Evolutionary conservation across 2,113 vertebrate genomes (phyloP).

Genomic region (Globicephala melas): DNA sequence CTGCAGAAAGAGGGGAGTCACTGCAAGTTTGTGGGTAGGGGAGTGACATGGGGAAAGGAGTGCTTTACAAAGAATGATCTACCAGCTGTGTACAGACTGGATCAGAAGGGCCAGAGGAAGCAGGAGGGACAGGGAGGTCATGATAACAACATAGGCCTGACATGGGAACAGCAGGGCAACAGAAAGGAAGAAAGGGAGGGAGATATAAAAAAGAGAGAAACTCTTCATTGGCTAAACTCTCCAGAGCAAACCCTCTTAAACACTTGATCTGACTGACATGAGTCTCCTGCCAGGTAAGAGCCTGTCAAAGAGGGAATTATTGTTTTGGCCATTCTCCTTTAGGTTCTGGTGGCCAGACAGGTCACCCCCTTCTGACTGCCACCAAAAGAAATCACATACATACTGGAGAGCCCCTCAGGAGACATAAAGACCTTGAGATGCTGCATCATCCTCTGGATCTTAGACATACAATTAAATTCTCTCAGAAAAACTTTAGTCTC

Average conservation of each 20-base stretch:
- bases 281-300: not conserved
- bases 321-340: slow-evolving; percentile 25
- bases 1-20: not conserved
- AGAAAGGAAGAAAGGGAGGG: not conserved
- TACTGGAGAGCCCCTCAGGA: not conserved
- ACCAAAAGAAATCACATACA: slow-evolving; percentile 19
- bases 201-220: not conserved
- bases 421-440: not conserved
- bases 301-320: not conserved
- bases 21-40: not conserved
- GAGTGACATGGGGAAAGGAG: not conserved
- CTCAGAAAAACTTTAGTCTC: slow-evolving; percentile 51
- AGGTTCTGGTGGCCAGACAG: not conserved
- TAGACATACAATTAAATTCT: slow-evolving; percentile 65
- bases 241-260: not conserved
- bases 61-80: slow-evolving; percentile 4
- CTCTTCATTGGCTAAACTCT: not conserved
- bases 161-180: not conserved
- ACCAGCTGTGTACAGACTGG: not conserved
- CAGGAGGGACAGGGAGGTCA: not conserved
- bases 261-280: not conserved
- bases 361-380: not conserved
- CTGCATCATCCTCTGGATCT: slow-evolving; percentile 31
- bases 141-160: not conserved
- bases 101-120: not conserved